These are phyloP conservation scores for Archocentrus centrarchus DNA, from an alignment of 2,113 vertebrate genomes.

Conservation along the genomic window DNA sequence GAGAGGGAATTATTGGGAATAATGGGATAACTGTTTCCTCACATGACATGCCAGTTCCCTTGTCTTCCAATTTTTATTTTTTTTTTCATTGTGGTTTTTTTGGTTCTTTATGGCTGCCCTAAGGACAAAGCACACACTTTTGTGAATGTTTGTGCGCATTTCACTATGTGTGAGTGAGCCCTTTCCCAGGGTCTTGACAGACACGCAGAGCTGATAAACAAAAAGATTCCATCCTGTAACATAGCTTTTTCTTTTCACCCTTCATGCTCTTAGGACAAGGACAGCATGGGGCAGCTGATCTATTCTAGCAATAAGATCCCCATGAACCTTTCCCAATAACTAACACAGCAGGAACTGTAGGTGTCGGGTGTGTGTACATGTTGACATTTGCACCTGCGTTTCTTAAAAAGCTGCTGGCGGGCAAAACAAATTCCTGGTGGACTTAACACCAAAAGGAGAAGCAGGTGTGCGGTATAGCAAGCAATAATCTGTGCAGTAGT, in stretches of 20 bases:
- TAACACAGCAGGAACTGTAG: slow-evolving; percentile 41
- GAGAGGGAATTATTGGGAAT: slow-evolving; percentile 48
- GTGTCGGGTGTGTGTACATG: slow-evolving; percentile 18
- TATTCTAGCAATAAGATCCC: slow-evolving; percentile 27
- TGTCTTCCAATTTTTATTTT: neutral
- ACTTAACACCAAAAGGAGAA: slow-evolving; percentile 11
- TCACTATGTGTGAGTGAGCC: neutral
- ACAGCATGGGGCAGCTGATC: slow-evolving; percentile 29
- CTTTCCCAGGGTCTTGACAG: slow-evolving; percentile 3
- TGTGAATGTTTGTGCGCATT: neutral
- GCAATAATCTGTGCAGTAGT: neutral
- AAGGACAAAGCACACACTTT: neutral
- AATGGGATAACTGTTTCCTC: slow-evolving; percentile 53
- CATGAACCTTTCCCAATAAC: slow-evolving; percentile 52
- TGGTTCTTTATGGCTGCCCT: neutral
- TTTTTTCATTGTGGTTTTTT: slow-evolving; percentile 11
- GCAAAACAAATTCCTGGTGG: slow-evolving; percentile 22
- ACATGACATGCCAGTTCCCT: slow-evolving; percentile 41
- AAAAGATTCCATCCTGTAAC: slow-evolving; percentile 18
- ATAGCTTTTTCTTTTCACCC: slow-evolving; percentile 31
- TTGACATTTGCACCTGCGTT: neutral
- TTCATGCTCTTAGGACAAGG: slow-evolving; percentile 3
- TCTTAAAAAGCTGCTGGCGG: slow-evolving; percentile 1
- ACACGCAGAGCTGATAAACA: slow-evolving; percentile 1
- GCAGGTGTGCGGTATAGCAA: slow-evolving; percentile 5